Evolutionary conservation across 1,140 invertebrate genomes (phyloP), one percentile per base, ranked within the genome.

Genomic region (Telenomus remus): DNA sequence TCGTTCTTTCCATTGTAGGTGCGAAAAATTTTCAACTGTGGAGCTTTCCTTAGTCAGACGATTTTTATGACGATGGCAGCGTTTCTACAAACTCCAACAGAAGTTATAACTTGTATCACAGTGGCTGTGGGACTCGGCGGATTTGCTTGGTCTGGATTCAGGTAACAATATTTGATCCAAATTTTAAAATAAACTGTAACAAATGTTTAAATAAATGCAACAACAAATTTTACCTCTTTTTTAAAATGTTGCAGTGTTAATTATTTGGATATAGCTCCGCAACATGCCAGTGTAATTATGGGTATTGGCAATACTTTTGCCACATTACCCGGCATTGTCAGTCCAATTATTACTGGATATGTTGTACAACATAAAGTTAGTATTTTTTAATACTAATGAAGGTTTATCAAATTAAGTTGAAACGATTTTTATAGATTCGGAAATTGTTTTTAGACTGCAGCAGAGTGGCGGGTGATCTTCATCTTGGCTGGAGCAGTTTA

Each of bases 291-390:
- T 79, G 91, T 95, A 3, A 82, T 97, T 27, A 96, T 96, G 94
- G 96, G 95, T 1, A 89, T 97, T 19, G 94, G 94, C 1, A 97
- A 97, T 84, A 96, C 95, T 0, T 89, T 97, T 77, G 95, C 94
- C 0, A 97, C 95, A 0, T 84, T 97, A 66, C 95, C 95, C 37
- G 96, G 96, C 15, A 96, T 97, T 70, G 85, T 97, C 5, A 95
- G 94, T 85, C 96, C 95, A 0, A 88, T 91, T 5, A 84, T 97
- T 10, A 94, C 94, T 1, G 94, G 95, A 15, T 90, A 91, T 54
- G 92, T 97, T 46, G 94, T 95, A 1, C 89, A 90, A 72, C 88
- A 94, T 74, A 91, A 92, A 85, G 93, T 94, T 86, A 84, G 19
- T 55, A n/a, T 49, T 39, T 0, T 34, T 51, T 14, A n/a, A 53